Conservation (phyloP, 2,797 vertebrate genomes). For the Siniperca scherzeri region DNA sequence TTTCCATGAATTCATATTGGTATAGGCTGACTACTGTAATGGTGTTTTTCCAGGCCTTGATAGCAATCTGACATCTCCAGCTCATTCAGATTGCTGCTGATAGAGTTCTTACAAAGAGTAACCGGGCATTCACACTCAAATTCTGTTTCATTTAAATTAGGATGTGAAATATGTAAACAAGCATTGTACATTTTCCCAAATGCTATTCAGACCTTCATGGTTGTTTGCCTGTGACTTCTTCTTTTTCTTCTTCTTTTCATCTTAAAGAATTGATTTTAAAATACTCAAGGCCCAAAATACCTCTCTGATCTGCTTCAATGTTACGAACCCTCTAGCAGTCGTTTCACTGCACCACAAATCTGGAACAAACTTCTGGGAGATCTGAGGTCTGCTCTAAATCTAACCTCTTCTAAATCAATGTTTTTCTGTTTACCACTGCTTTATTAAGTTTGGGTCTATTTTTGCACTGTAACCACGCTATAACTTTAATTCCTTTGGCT, state of each 20-base stretch:
- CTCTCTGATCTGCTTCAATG: background rate
- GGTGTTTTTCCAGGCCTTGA: background rate
- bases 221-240: background rate
- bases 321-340: background rate
- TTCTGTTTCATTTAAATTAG: background rate
- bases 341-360: conserved; percentile 20
- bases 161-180: conserved; percentile 14
- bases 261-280: background rate
- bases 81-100: background rate
- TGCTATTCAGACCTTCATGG: background rate
- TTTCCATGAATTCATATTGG: no score
- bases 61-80: background rate
- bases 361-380: conserved; percentile 16
- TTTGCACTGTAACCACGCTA: background rate
- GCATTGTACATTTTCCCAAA: background rate
- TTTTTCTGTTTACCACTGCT: conserved; percentile 27
- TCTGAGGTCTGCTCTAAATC: conserved; percentile 23
- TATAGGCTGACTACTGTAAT: no score
- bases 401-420: conserved; percentile 29
- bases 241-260: background rate
- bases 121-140: no score
- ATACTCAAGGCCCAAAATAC: conserved; percentile 5
- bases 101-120: background rate
- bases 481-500: conserved; percentile 1
- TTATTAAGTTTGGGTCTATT: conserved; percentile 19